phyloP scores from a whole-genome alignment of 2,888 invertebrate species.

The Amiota communis region DNA sequence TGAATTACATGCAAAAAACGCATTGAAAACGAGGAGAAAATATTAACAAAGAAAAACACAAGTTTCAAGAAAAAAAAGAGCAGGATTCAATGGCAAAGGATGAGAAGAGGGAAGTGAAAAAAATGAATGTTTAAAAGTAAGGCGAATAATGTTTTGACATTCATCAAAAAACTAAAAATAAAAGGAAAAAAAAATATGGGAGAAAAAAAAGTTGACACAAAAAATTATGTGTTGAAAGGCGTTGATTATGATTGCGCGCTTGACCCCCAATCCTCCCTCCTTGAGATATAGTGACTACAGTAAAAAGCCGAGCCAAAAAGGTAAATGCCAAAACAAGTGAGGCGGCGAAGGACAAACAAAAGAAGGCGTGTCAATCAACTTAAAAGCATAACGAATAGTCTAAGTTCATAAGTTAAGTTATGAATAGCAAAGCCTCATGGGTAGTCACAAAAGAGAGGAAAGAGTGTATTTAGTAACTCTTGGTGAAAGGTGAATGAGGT shows the following conservation, averaged over 20 bases:
- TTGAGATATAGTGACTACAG: too few relatives aligned
- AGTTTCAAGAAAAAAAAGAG: neutral
- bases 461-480: too few relatives aligned
- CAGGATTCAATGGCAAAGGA: neutral
- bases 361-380: too few relatives aligned
- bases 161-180: constrained; percentile 24
- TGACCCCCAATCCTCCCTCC: too few relatives aligned
- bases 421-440: constrained; percentile 2
- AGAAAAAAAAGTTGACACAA: constrained; percentile 3
- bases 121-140: constrained; percentile 16
- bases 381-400: too few relatives aligned
- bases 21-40: neutral
- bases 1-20: constrained; percentile 26
- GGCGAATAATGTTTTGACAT: constrained; percentile 32
- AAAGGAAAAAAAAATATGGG: neutral
- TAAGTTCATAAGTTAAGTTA: too few relatives aligned
- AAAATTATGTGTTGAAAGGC: constrained; percentile 34
- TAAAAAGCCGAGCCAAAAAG: neutral
- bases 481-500: too few relatives aligned
- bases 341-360: neutral
- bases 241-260: constrained; percentile 18
- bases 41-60: too few relatives aligned
- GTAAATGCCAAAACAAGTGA: neutral
- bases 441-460: neutral
- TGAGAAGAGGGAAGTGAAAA: neutral